phyloP scores from a whole-genome alignment of 2,888 invertebrate genomes.

The Euplagia quadripunctaria region DNA sequence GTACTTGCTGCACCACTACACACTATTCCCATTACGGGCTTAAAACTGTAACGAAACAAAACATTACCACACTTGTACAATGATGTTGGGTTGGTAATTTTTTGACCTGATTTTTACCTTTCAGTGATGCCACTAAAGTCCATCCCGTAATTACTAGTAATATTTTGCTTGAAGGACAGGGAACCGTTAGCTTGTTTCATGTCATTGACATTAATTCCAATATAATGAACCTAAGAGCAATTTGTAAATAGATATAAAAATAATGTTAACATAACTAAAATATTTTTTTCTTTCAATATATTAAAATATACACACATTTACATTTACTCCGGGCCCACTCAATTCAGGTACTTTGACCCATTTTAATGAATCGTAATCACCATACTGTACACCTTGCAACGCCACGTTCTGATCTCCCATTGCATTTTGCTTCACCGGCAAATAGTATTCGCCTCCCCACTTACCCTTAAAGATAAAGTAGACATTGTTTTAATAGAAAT shows the following conservation, averaged over 20 bases:
- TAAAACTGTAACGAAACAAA: slow-evolving; percentile 70
- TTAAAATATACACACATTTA: slow-evolving; percentile 56
- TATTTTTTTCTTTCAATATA: background rate
- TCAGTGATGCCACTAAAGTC: slow-evolving; percentile 73
- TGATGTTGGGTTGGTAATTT: background rate
- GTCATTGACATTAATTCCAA: slow-evolving; percentile 55
- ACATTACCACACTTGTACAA: background rate
- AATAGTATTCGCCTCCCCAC: slow-evolving; percentile 57
- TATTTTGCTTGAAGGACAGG: slow-evolving; percentile 27
- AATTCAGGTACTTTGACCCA: slow-evolving; percentile 32
- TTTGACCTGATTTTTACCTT: slow-evolving; percentile 51
- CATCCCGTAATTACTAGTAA: slow-evolving; percentile 61
- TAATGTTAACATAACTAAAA: slow-evolving; percentile 50
- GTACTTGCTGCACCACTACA: slow-evolving; percentile 83
- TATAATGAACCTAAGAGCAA: slow-evolving; percentile 52
- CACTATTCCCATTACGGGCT: slow-evolving; percentile 89
- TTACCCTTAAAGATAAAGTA: slow-evolving; percentile 39
- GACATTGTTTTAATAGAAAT: background rate
- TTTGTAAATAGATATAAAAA: slow-evolving; percentile 56
- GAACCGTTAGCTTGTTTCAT: slow-evolving; percentile 58
- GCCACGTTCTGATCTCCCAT: slow-evolving; percentile 29
- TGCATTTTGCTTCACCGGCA: slow-evolving; percentile 38
- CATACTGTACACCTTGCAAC: slow-evolving; percentile 48
- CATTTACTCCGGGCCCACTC: slow-evolving; percentile 48
- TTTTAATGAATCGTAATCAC: slow-evolving; percentile 32